Base-by-base conservation (phyloP, 2,113 vertebrate genomes). In the Rhombomys opimus region DNA sequence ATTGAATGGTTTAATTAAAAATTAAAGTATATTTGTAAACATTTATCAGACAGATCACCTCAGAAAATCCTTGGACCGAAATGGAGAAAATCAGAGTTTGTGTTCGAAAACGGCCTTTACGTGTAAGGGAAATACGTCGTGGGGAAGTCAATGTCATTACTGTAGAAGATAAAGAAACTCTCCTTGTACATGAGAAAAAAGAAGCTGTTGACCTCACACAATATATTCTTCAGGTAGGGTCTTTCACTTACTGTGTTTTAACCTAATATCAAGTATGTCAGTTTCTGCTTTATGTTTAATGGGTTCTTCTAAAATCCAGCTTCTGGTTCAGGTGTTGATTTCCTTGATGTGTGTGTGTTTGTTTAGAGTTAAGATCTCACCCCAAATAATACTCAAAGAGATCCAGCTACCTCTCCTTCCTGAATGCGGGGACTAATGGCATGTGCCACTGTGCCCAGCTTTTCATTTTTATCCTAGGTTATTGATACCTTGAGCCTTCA, bases 171-270 rank as follows among this genome's bases (percentile, higher is more conserved):
- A 98, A 97, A 96, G 98, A 99, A 96, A 99, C 99, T 87, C 98
- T 99, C 0, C 98, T 99, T 82, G 98, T 99, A 12, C 98, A 99
- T 35, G 99, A 99, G 98, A 99, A 98, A 97, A 99, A 99, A 94
- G 99, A 99, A 96, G 98, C 99, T 0, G 99, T 99, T 94, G 99
- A 99, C 97, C 99, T 99, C 92, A 99, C 99, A 10, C 99, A 99
- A 17, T 99, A 99, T 97, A 98, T 99, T 96, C 98, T 99, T 50
- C 99, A 99, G 99, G 99, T 99, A 98, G 95, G 17, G 22, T 87
- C 5, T 78, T 22, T 94, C 52, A 13, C 17, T 17, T 86, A 32
- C 92, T 35, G 27, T 93, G 22, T 59, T 93, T 80, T 35, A 25
- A 96, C 35, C 59, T 95, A 97, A 38, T 86, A 50, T 96, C 35